Conservation (phyloP, 2,888 invertebrate genomes). For the Melolontha melolontha region DNA sequence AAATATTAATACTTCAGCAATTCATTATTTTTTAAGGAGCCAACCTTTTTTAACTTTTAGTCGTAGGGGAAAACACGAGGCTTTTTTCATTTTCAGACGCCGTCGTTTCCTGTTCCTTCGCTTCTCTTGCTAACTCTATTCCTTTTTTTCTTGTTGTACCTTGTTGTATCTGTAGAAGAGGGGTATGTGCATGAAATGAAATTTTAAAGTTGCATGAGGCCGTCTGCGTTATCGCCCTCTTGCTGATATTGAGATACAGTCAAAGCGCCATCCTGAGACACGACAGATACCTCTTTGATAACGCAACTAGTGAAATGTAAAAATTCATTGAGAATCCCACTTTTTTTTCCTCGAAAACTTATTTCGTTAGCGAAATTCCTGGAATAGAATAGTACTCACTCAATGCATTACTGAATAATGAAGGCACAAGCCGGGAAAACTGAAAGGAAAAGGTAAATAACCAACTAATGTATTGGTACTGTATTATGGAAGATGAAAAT, state of each 20-base stretch:
- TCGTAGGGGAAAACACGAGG: neutral
- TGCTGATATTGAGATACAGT: constrained; percentile 50
- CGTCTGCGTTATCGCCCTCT: constrained; percentile 52
- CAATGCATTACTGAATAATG: too few relatives aligned
- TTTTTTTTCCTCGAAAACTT: constrained; percentile 24
- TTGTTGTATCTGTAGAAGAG: neutral
- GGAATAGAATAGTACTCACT: too few relatives aligned
- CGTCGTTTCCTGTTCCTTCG: neutral
- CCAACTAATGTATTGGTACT: too few relatives aligned
- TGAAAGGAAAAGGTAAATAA: too few relatives aligned
- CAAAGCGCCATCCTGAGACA: constrained; percentile 42
- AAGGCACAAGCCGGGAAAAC: too few relatives aligned
- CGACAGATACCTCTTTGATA: constrained; percentile 18
- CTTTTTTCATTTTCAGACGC: neutral
- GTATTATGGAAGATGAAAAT: too few relatives aligned
- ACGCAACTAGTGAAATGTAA: neutral
- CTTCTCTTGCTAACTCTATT: neutral
- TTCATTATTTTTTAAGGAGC: constrained; percentile 31
- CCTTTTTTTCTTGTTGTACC: neutral
- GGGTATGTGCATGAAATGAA: constrained; percentile 51
- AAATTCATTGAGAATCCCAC: neutral
- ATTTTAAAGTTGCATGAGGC: constrained; percentile 56
- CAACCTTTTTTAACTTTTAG: constrained; percentile 11
- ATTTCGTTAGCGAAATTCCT: neutral
- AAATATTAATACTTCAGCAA: constrained; percentile 22